Conservation (phyloP, 2,888 invertebrate genomes). For the Ypsolopha sequella region DNA sequence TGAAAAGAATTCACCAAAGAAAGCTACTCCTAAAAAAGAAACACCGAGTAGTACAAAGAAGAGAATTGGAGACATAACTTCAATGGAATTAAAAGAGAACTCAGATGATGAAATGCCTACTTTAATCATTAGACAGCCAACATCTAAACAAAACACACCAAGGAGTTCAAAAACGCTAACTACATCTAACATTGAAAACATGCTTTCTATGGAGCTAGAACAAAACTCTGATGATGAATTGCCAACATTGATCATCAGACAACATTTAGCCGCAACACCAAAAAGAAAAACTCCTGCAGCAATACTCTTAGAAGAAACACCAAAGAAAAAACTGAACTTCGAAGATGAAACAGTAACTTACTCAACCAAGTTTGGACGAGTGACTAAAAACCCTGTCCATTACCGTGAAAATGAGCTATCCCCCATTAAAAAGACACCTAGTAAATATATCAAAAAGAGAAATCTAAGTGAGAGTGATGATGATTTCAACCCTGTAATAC, state of each 20-base stretch:
- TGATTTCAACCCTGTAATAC: slow-evolving; percentile 35
- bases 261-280: slow-evolving; percentile 39
- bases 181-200: slow-evolving; percentile 36
- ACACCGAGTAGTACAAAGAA: slow-evolving; percentile 12
- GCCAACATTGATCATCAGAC: slow-evolving; percentile 50
- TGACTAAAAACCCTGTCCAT: not conserved
- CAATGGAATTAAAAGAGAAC: slow-evolving; percentile 51
- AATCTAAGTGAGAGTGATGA: slow-evolving; percentile 35
- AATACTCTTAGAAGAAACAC: slow-evolving; percentile 35
- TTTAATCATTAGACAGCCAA: slow-evolving; percentile 39
- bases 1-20: slow-evolving; percentile 46
- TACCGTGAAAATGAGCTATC: slow-evolving; percentile 4
- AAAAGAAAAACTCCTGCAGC: slow-evolving; percentile 38
- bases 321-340: slow-evolving; percentile 44
- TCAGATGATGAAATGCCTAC: slow-evolving; percentile 60
- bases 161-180: slow-evolving; percentile 30
- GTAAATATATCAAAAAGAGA: slow-evolving; percentile 22
- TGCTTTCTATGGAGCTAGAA: slow-evolving; percentile 47
- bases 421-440: slow-evolving; percentile 24
- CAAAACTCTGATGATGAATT: slow-evolving; percentile 57
- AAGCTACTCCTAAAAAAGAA: slow-evolving; percentile 25
- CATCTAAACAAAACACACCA: slow-evolving; percentile 20
- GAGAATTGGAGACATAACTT: slow-evolving; percentile 27
- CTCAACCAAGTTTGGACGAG: slow-evolving; percentile 35
- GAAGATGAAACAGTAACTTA: slow-evolving; percentile 32